Evolutionary conservation across 2,113 vertebrate species (phyloP).

Genomic region (Brevimyrus niger): DNA sequence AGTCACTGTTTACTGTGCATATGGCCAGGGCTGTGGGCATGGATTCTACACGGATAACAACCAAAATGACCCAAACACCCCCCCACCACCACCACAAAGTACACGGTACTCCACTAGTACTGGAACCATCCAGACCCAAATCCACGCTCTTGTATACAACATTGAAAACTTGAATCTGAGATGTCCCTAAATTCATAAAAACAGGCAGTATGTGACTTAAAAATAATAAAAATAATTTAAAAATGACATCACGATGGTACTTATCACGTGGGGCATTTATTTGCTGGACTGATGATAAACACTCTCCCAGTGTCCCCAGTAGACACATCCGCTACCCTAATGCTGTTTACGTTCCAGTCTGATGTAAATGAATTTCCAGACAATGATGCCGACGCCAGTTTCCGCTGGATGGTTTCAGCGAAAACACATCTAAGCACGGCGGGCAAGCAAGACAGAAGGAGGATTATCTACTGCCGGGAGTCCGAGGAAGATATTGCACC

Average conservation of each 20-base stretch:
- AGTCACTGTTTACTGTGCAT: too few relatives aligned
- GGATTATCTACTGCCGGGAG: neutral
- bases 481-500: neutral
- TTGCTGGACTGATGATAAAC: neutral
- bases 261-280: neutral
- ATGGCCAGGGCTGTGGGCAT: too few relatives aligned
- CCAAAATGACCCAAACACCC: too few relatives aligned
- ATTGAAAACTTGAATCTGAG: neutral
- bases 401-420: neutral
- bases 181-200: neutral
- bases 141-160: neutral
- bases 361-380: conserved; percentile 10
- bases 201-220: neutral
- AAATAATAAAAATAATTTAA: too few relatives aligned
- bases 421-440: neutral
- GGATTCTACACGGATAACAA: too few relatives aligned
- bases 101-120: too few relatives aligned
- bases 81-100: too few relatives aligned
- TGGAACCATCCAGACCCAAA: neutral
- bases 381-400: neutral
- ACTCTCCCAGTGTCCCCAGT: neutral
- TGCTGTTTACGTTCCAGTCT: neutral
- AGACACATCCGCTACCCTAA: neutral
- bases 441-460: neutral
- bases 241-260: neutral